Evolutionary conservation across 2,797 vertebrate genomes (phyloP).

Genomic region (Eulemur coronatus): DNA sequence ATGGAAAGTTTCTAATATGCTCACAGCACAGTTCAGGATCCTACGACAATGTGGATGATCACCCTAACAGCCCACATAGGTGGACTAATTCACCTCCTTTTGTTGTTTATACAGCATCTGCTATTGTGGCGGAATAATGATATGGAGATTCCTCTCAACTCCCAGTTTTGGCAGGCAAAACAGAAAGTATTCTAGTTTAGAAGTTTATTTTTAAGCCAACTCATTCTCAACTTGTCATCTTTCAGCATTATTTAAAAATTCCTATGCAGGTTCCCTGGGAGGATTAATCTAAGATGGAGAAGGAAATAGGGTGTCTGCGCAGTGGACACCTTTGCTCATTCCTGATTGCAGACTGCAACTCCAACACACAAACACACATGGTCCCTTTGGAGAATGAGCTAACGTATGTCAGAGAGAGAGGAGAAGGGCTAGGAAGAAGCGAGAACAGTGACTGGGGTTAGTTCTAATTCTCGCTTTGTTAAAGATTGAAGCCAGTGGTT

Average conservation of each 20-base stretch:
- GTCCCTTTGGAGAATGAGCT: constrained; percentile 58
- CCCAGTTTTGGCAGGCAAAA: not conserved
- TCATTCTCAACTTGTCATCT: constrained; percentile 19
- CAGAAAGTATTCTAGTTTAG: not conserved
- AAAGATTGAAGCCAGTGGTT: not conserved
- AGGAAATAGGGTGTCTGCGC: not conserved
- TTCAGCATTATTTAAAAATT: constrained; percentile 14
- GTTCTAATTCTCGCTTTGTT: not conserved
- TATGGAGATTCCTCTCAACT: not conserved
- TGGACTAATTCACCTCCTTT: not conserved
- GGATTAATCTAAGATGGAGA: not conserved
- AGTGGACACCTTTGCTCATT: constrained; percentile 37
- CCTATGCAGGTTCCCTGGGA: not conserved
- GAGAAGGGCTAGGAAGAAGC: not conserved
- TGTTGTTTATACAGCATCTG: not conserved
- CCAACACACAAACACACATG: not conserved
- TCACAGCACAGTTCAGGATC: not conserved
- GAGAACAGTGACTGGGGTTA: not conserved
- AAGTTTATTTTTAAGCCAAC: not conserved
- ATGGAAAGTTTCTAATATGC: not conserved
- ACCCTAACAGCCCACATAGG: not conserved
- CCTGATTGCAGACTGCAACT: not conserved
- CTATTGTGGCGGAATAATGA: not conserved
- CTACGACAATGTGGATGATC: fast-evolving
- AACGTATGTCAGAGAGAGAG: constrained; percentile 44